Evolutionary conservation across 2,113 vertebrate species (phyloP).

Genomic region (Meriones unguiculatus): DNA sequence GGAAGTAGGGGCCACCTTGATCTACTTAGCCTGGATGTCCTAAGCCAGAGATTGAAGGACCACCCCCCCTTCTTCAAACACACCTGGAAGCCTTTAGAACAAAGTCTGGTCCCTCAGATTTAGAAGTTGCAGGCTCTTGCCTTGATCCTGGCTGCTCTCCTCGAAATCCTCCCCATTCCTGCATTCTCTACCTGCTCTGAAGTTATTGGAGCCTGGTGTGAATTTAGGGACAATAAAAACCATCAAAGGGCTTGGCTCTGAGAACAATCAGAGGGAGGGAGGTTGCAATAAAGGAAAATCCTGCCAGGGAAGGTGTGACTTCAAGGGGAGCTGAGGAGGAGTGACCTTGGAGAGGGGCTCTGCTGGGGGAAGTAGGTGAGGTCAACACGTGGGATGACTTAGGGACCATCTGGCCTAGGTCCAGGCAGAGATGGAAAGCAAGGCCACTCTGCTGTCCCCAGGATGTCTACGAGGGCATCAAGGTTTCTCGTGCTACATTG

Average conservation of each 20-base stretch:
- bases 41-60: background rate
- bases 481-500: background rate
- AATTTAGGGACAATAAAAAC: conserved; percentile 82
- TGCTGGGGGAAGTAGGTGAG: background rate
- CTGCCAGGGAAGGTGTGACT: conserved; percentile 69
- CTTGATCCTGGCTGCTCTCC: conserved; percentile 46
- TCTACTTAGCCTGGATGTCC: conserved; percentile 28
- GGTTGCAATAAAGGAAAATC: conserved; percentile 74
- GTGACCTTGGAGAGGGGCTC: background rate
- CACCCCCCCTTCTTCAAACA: background rate
- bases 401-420: conserved; percentile 57
- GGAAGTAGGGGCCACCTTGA: conserved; percentile 23
- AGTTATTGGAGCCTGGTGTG: conserved; percentile 79
- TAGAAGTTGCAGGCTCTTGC: conserved; percentile 53
- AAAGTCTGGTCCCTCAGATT: background rate
- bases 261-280: conserved; percentile 64
- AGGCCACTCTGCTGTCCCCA: background rate
- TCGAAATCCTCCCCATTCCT: background rate
- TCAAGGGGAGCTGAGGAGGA: conserved; percentile 49
- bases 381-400: conserved; percentile 56
- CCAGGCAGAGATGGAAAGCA: background rate
- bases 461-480: background rate
- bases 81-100: conserved; percentile 68
- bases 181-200: conserved; percentile 71
- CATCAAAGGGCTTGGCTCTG: conserved; percentile 77